Conservation (phyloP, 1,140 invertebrate genomes). For the Sycophaga agraensis region DNA sequence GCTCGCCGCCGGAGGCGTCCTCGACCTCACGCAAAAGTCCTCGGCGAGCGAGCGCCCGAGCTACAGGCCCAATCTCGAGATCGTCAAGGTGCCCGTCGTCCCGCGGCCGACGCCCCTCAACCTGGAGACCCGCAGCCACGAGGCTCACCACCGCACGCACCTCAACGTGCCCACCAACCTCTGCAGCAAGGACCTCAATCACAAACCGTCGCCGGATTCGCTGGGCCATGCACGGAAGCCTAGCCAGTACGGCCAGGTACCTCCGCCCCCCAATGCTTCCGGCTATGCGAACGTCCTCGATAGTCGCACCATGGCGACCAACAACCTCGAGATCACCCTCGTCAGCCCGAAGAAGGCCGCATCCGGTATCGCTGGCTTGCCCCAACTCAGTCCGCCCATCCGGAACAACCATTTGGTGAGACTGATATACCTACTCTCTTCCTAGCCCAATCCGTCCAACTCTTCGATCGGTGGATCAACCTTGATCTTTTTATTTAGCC, state of each 20-base stretch:
- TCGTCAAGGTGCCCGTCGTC: constrained; percentile 54
- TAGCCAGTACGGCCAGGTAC: constrained; percentile 9
- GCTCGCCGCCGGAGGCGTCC: constrained; percentile 34
- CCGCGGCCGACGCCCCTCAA: constrained; percentile 49
- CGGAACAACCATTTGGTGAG: constrained; percentile 34
- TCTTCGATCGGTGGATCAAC: too few relatives aligned
- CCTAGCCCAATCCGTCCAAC: neutral
- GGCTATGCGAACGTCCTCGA: constrained; percentile 48
- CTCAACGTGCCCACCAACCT: neutral
- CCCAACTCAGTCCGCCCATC: constrained; percentile 36
- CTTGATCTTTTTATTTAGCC: neutral
- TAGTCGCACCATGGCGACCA: constrained; percentile 51
- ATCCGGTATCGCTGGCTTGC: neutral
- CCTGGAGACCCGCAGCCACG: constrained; percentile 41
- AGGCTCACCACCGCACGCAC: neutral
- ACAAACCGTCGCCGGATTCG: neutral
- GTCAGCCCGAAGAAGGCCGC: constrained; percentile 46
- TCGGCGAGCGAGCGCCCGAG: constrained; percentile 20
- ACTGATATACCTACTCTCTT: neutral
- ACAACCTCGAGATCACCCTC: constrained; percentile 55
- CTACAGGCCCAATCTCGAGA: constrained; percentile 53
- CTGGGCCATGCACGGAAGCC: constrained; percentile 20
- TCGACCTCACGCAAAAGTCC: constrained; percentile 49
- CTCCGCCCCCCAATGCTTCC: constrained; percentile 1
- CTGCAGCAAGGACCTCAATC: neutral